These are phyloP conservation scores for Pitangus sulphuratus DNA, from an alignment of 2,797 vertebrate genomes.

Conservation along the genomic window DNA sequence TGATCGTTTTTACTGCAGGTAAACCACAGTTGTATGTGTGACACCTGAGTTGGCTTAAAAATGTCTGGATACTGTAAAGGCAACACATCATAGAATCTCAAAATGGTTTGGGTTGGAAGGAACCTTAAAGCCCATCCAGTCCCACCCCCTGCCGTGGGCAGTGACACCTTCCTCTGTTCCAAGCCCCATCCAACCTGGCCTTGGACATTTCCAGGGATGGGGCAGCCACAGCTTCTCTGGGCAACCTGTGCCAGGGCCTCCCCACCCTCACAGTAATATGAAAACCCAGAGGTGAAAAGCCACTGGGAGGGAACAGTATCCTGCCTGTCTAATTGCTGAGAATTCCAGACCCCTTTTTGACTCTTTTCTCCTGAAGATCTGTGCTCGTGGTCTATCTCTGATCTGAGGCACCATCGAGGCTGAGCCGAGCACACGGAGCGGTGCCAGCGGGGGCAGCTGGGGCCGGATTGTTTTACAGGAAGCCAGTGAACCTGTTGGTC, in stretches of 20 bases:
- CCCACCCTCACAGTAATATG: accelerated
- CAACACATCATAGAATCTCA: background rate
- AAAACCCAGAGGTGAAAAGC: background rate
- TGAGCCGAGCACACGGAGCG: accelerated
- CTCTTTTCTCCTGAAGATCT: background rate
- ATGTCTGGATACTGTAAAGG: background rate
- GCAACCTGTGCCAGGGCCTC: background rate
- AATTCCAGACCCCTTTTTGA: background rate
- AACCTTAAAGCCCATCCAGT: background rate
- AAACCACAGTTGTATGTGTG: background rate
- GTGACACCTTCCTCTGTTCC: background rate
- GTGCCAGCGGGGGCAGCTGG: background rate
- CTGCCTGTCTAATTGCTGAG: background rate
- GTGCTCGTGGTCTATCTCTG: accelerated
- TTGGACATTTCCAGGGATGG: background rate
- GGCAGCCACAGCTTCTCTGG: background rate
- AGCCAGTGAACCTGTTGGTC: background rate
- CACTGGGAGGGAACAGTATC: background rate
- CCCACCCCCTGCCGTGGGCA: background rate
- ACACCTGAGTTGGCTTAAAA: background rate
- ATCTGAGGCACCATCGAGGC: background rate
- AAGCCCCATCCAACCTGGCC: accelerated
- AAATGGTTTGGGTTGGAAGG: background rate
- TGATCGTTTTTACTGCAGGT: background rate
- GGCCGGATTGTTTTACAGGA: background rate